phyloP scores from a whole-genome alignment of 2,888 invertebrate species.

The Nephrotoma appendiculata region DNA sequence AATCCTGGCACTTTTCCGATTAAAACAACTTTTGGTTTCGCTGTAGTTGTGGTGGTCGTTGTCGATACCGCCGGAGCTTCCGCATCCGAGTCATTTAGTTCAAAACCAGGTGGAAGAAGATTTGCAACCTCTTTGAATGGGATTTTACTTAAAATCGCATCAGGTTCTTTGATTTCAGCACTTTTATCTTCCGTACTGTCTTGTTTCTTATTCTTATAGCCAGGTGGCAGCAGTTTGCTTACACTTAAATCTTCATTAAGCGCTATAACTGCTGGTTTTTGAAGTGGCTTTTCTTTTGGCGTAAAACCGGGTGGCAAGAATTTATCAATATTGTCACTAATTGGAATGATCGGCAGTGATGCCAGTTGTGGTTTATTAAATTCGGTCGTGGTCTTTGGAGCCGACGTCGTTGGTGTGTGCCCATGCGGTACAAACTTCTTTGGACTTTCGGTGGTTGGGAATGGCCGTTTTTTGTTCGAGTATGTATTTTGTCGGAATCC shows the following conservation, averaged over 20 bases:
- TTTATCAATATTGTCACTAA: conserved; percentile 38
- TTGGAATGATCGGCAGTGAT: conserved; percentile 13
- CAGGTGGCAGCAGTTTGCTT: conserved; percentile 46
- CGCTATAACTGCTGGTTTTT: conserved; percentile 13
- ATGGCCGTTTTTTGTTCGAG: conserved; percentile 15
- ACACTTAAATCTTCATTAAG: conserved; percentile 24
- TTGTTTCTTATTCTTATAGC: conserved; percentile 33
- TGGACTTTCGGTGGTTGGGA: conserved; percentile 16
- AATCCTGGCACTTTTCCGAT: conserved; percentile 63
- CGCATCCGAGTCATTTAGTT: conserved; percentile 21
- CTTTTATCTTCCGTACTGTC: conserved; percentile 20
- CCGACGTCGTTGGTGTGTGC: conserved; percentile 25
- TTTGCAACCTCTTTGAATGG: conserved; percentile 33
- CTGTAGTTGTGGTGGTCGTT: conserved; percentile 29
- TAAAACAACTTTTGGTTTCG: conserved; percentile 30
- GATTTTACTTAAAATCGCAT: conserved; percentile 18
- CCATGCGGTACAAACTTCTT: conserved; percentile 42
- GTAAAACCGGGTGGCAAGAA: conserved; percentile 50
- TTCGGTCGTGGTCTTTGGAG: conserved; percentile 20
- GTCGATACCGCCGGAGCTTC: conserved; percentile 14
- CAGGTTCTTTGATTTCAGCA: conserved; percentile 9
- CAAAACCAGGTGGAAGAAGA: conserved; percentile 42
- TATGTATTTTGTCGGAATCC: conserved; percentile 38
- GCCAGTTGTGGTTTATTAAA: not conserved
- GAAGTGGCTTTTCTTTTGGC: conserved; percentile 11